phyloP scores from a whole-genome alignment of 2,888 invertebrate species.

The Suillia variegata region DNA sequence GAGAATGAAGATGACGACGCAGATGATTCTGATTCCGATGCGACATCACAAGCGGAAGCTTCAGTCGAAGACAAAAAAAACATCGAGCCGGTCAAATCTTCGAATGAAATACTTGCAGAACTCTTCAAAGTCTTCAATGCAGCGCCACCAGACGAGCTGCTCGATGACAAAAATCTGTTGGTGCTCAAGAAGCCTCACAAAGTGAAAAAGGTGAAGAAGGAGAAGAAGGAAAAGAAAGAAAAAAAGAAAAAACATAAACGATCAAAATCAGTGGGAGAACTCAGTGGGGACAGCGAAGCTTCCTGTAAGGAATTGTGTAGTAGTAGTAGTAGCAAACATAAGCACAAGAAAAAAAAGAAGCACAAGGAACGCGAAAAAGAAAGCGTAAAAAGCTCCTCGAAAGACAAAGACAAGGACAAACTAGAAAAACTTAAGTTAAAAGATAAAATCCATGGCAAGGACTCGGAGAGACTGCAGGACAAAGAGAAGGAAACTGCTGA shows the following conservation, averaged over 20 bases:
- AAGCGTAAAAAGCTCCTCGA: too few species aligned
- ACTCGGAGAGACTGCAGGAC: neutral
- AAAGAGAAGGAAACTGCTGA: conserved; percentile 8
- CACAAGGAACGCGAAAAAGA: neutral
- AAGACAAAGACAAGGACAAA: conserved; percentile 35
- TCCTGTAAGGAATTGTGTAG: conserved; percentile 9
- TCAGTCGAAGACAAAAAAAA: conserved; percentile 50
- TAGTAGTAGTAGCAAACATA: conserved; percentile 38
- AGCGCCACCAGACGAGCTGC: conserved; percentile 68
- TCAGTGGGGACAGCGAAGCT: conserved; percentile 31
- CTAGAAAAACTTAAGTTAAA: conserved; percentile 8
- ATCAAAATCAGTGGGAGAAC: conserved; percentile 36
- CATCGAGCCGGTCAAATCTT: conserved; percentile 56
- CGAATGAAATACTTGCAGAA: conserved; percentile 78
- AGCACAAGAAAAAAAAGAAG: conserved; percentile 45
- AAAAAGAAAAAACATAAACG: conserved; percentile 50
- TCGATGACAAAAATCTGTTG: conserved; percentile 57
- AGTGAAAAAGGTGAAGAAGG: conserved; percentile 58
- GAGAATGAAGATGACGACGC: neutral
- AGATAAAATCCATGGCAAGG: conserved; percentile 14
- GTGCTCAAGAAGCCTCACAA: conserved; percentile 49
- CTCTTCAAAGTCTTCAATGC: conserved; percentile 74
- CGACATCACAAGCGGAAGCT: conserved; percentile 9
- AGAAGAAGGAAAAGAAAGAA: conserved; percentile 57
- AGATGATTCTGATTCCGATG: conserved; percentile 16